phyloP scores from a whole-genome alignment of 2,113 vertebrate genomes.

The Mystacornis crossleyi region DNA sequence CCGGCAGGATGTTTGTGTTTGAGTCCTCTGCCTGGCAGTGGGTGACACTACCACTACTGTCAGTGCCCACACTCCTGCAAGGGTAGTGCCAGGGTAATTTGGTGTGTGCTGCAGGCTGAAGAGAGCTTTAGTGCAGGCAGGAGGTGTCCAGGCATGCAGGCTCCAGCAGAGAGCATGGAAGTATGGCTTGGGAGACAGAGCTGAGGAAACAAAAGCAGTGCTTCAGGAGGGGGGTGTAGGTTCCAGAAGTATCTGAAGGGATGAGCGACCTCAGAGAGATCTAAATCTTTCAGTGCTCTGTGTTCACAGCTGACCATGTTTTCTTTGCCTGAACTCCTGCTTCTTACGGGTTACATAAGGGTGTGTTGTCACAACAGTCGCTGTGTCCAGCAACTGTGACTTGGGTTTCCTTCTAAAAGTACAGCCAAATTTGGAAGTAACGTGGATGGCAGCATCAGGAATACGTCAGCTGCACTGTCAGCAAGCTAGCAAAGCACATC shows the following conservation, averaged over 20 bases:
- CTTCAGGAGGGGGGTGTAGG: not conserved
- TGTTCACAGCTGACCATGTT: rapidly evolving
- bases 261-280: not conserved
- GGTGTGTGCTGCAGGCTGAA: not conserved
- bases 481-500: not conserved
- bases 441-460: not conserved
- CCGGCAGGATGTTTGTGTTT: not conserved
- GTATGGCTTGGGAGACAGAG: not conserved
- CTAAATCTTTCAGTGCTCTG: not conserved
- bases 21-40: not conserved
- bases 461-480: not conserved
- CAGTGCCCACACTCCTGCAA: not conserved
- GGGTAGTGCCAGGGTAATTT: too few relatives aligned
- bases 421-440: not conserved
- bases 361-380: not conserved
- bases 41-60: rapidly evolving
- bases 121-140: not conserved
- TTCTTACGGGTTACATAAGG: rapidly evolving
- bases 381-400: not conserved
- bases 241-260: not conserved
- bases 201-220: not conserved
- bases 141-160: not conserved
- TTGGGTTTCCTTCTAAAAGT: not conserved
- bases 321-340: not conserved
- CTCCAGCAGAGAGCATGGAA: not conserved